Evolutionary conservation across 2,888 invertebrate species (phyloP).

Genomic region (Ctenicera cuprea): DNA sequence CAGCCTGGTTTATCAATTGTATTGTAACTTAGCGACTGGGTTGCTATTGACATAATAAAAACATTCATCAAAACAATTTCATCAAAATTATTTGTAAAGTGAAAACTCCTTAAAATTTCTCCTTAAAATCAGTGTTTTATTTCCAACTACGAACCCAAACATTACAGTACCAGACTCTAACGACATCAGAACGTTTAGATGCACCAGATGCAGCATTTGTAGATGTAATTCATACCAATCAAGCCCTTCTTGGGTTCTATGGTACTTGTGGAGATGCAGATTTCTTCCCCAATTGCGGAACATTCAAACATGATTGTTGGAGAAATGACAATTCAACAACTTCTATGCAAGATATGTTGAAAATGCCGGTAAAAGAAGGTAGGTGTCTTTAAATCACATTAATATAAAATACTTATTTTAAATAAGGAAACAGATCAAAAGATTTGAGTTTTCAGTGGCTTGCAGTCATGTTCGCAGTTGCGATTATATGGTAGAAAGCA

Average conservation of each 20-base stretch:
- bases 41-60: too few species aligned
- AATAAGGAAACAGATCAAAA: background rate
- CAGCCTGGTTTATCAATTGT: too few species aligned
- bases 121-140: too few species aligned
- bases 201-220: conserved; percentile 22
- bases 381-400: too few species aligned
- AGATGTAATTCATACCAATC: conserved; percentile 16
- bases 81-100: too few species aligned
- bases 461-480: conserved; percentile 27
- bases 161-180: background rate
- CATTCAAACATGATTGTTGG: background rate
- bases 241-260: background rate
- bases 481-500: conserved; percentile 31
- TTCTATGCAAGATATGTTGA: too few species aligned
- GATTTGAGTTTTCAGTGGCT: conserved; percentile 6
- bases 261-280: conserved; percentile 7
- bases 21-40: too few species aligned
- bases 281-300: conserved; percentile 24
- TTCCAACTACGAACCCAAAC: too few species aligned
- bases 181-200: conserved; percentile 6
- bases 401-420: background rate
- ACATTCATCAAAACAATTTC: too few species aligned
- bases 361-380: too few species aligned
- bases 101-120: too few species aligned
- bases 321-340: too few species aligned